phyloP scores from a whole-genome alignment of 1,140 invertebrate species.

The Ericerus pela region DNA sequence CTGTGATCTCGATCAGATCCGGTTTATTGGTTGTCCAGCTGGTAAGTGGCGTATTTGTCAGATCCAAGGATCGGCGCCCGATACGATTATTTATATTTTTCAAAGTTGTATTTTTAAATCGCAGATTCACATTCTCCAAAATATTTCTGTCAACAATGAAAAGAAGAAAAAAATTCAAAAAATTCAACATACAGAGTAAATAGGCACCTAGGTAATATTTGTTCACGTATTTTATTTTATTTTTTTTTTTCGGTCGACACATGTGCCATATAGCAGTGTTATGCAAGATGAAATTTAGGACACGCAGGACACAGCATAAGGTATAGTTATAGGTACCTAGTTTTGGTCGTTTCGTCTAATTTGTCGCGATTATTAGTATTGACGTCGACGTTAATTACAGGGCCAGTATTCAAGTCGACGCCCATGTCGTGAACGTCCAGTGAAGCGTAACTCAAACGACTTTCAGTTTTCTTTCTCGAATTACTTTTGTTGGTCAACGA shows the following conservation, averaged over 20 bases:
- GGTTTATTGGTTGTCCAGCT: slow-evolving; percentile 24
- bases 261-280: background rate
- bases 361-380: slow-evolving; percentile 5
- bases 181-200: too few relatives aligned
- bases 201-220: background rate
- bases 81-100: slow-evolving; percentile 11
- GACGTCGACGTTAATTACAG: slow-evolving; percentile 31
- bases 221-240: background rate
- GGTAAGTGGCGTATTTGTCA: slow-evolving; percentile 14
- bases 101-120: background rate
- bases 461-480: slow-evolving; percentile 25
- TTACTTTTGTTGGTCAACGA: slow-evolving; percentile 27
- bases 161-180: background rate
- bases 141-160: background rate
- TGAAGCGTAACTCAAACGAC: slow-evolving; percentile 43
- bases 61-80: slow-evolving; percentile 22
- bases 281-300: background rate
- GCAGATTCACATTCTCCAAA: slow-evolving; percentile 23
- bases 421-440: slow-evolving; percentile 54
- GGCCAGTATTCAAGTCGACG: slow-evolving; percentile 39
- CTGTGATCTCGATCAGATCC: slow-evolving; percentile 28
- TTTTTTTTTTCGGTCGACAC: background rate
- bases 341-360: background rate
- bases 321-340: background rate
- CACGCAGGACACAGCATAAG: background rate